Evolutionary conservation across 2,797 vertebrate genomes (phyloP), one percentile per base, ranked within the genome.

Genomic region (Acestrorhynchus altus): DNA sequence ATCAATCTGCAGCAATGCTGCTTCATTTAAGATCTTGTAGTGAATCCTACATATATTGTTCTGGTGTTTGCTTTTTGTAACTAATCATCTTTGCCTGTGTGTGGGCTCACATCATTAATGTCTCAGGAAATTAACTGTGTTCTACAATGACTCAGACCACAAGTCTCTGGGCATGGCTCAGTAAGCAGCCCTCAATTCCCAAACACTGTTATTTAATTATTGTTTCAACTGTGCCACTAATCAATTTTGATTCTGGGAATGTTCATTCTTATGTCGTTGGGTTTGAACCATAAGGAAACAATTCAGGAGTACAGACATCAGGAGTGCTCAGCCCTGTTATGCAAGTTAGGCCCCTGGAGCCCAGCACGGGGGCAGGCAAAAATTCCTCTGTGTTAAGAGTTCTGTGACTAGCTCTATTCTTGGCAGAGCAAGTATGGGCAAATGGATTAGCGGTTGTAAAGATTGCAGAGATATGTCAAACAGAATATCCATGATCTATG

Each of bases 361-460:
- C 85, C 47, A 64, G 87, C 63, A 81, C n/a, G 47, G 90, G 88
- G 87, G 81, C 88, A 90, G 85, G 81, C 85, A 88, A 77, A n/a
- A 90, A 93, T 93, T 92, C 90, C 89, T 92, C 81, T 20, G 76
- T 85, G 83, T 89, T 87, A 90, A 90, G 84, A 85, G 77, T 89
- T 91, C 85, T 90, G 89, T 91, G 90, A 92, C n/a, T n/a, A n/a
- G n/a, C n/a, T n/a, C n/a, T n/a, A 90, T 91, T 87, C 88, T 92
- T 92, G 90, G 91, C 91, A 92, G 89, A 90, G 86, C 83, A 85
- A 83, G 85, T 89, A 88, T 89, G 89, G 90, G 88, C 89, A 92
- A 91, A 90, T 86, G 84, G 89, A 92, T 90, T n/a, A 91, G 87
- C 90, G 90, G 90, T 92, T 92, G 88, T 91, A 90, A 91, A 93